phyloP scores from a whole-genome alignment of 2,113 vertebrate genomes.

The Corythaeola cristata region DNA sequence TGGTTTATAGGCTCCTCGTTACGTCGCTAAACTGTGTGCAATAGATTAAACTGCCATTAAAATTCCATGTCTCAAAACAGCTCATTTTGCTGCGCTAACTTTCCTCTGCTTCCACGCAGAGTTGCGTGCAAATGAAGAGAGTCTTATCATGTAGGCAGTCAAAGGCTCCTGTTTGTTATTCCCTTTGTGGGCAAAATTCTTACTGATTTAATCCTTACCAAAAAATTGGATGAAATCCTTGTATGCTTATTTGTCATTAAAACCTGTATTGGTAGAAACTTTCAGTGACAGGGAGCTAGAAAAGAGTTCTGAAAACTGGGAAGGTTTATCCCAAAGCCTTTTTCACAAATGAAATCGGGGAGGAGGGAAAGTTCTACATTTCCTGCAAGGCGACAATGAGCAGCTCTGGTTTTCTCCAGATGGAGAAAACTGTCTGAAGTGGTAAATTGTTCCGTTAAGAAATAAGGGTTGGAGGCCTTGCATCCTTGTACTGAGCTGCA shows the following conservation, averaged over 20 bases:
- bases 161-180: background rate
- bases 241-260: background rate
- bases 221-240: background rate
- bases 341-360: background rate
- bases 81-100: background rate
- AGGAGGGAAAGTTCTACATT: background rate
- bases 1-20: conserved; percentile 14
- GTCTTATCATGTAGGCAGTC: background rate
- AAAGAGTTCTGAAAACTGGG: background rate
- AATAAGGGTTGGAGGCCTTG: background rate
- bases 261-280: background rate
- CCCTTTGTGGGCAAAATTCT: background rate
- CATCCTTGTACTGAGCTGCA: background rate
- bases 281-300: background rate
- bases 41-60: conserved; percentile 22
- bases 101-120: background rate
- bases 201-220: background rate
- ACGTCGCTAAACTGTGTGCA: background rate
- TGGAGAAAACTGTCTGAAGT: background rate
- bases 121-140: background rate
- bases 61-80: background rate
- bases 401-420: background rate
- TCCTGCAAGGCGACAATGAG: background rate
- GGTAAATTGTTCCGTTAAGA: background rate
- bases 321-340: background rate